Conservation (phyloP, 2,113 vertebrate genomes). For the Rousettus leschenaultii region DNA sequence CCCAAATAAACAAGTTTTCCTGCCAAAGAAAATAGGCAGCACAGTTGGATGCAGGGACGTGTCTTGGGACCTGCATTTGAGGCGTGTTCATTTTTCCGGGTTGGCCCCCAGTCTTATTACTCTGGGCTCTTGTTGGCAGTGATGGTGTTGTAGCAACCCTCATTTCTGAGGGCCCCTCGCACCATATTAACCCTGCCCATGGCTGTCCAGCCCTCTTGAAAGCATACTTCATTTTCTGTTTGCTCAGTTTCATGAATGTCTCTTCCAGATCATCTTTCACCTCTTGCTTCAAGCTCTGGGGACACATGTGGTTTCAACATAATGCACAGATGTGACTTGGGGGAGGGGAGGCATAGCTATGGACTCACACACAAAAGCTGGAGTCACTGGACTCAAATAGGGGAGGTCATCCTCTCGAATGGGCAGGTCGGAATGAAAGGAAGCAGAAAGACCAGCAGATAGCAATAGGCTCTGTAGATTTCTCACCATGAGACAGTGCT, state of each 20-base stretch:
- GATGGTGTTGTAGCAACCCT: background rate
- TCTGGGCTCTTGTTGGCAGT: background rate
- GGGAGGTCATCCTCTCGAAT: background rate
- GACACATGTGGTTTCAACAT: conserved; percentile 62
- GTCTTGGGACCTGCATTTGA: background rate
- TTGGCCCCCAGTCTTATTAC: background rate
- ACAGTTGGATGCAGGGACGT: background rate
- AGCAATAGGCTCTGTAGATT: background rate
- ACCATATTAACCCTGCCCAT: background rate
- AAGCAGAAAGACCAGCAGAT: background rate
- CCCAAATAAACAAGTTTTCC: conserved; percentile 68
- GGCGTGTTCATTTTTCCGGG: background rate
- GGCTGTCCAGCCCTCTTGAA: background rate
- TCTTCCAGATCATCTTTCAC: conserved; percentile 63
- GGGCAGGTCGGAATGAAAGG: background rate
- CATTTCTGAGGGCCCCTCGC: background rate
- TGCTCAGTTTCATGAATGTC: conserved; percentile 45
- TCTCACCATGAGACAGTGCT: background rate
- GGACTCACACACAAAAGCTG: background rate
- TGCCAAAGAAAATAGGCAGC: conserved; percentile 57
- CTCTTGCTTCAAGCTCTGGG: conserved; percentile 57
- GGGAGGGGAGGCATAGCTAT: background rate
- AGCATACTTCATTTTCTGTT: conserved; percentile 53
- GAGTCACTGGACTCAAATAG: background rate
- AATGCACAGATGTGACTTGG: conserved; percentile 66